Conservation (phyloP, 1,140 invertebrate species). For the Propsilocerus akamusi region DNA sequence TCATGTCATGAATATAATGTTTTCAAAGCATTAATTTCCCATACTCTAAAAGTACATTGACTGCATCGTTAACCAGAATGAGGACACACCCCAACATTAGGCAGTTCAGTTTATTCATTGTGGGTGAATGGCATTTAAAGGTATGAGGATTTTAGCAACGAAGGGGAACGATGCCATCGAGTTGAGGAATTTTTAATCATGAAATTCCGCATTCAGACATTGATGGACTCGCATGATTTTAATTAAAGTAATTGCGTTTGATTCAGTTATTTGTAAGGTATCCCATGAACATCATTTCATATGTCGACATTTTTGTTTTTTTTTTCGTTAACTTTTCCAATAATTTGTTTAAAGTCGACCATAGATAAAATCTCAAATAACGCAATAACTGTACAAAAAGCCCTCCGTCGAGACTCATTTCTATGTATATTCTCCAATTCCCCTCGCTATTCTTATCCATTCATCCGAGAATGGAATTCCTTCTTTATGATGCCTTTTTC, state of each 20-base stretch:
- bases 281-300: neutral
- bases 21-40: neutral
- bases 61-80: slow-evolving; percentile 2
- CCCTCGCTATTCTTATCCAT: no score
- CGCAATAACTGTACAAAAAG: neutral
- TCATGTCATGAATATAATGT: neutral
- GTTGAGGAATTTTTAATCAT: slow-evolving; percentile 1
- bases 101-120: neutral
- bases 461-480: no score
- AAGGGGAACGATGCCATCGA: no score
- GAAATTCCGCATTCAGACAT: no score
- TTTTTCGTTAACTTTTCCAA: neutral
- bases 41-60: neutral
- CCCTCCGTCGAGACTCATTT: neutral
- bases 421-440: neutral
- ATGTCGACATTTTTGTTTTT: slow-evolving; percentile 1
- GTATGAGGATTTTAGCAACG: neutral
- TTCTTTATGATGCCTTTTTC: no score
- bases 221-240: neutral
- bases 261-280: slow-evolving; percentile 2
- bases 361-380: neutral
- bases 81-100: slow-evolving; percentile 2
- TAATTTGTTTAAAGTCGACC: neutral
- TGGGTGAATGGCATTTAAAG: neutral
- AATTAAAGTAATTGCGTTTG: slow-evolving; percentile 2